Evolutionary conservation across 2,888 invertebrate species (phyloP).

Genomic region (Chelonus formosanus): DNA sequence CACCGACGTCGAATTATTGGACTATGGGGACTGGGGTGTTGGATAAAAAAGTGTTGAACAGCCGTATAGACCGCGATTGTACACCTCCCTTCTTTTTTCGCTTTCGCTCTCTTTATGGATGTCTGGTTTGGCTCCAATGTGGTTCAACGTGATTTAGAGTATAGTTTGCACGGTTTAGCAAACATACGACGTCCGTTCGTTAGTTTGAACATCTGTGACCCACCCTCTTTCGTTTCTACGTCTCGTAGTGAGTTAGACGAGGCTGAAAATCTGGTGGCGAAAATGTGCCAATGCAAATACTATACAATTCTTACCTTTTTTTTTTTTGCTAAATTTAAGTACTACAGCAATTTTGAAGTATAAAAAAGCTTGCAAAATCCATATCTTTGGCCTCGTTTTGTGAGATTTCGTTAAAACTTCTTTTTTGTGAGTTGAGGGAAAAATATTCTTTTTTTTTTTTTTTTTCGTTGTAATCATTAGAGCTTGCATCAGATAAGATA

Average conservation of each 20-base stretch:
- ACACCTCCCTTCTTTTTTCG: background rate
- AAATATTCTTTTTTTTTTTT: conserved; percentile 4
- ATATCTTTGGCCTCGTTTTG: background rate
- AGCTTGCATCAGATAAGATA: conserved; percentile 9
- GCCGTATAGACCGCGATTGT: conserved; percentile 33
- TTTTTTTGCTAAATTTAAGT: background rate
- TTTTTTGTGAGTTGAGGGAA: background rate
- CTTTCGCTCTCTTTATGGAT: conserved; percentile 10
- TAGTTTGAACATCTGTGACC: conserved; percentile 44
- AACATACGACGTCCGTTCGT: conserved; percentile 41
- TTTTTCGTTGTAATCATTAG: background rate
- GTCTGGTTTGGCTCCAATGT: conserved; percentile 33
- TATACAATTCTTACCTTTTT: background rate
- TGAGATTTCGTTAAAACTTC: background rate
- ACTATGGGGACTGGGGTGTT: conserved; percentile 17
- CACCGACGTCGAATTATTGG: conserved; percentile 14
- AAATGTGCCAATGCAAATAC: conserved; percentile 13
- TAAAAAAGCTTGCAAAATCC: background rate
- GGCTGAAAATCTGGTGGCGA: conserved; percentile 7
- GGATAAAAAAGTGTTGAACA: conserved; percentile 40
- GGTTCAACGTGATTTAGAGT: conserved; percentile 44
- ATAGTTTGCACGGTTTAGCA: conserved; percentile 43
- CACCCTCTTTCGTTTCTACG: conserved; percentile 19
- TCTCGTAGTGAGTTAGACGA: background rate
- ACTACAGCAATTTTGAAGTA: background rate